Percentiles rank a stretch among this genome's conserved stretches.
Conservation (phyloP, 2,797 vertebrate genomes). For the Falco peregrinus region DNA sequence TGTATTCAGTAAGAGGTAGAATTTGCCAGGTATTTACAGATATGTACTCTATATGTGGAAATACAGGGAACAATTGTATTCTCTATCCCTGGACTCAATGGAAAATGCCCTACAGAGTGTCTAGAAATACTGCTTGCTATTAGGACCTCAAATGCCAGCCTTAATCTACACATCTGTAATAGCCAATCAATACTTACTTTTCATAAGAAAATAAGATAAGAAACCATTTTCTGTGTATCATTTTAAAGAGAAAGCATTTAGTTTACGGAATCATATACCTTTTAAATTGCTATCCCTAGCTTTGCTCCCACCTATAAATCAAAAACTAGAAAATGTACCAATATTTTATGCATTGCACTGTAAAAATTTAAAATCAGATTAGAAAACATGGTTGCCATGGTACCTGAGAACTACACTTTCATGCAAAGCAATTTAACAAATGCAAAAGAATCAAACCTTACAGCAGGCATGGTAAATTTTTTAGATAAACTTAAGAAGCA, state of each 20-base stretch:
- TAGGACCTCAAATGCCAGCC: neutral
- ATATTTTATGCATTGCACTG: conserved; percentile 34
- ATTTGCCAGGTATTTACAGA: neutral
- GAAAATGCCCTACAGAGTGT: neutral
- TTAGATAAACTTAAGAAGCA: conserved; percentile 49
- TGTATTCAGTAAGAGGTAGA: neutral
- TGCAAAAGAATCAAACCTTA: conserved; percentile 56
- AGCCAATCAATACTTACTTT: neutral
- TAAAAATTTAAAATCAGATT: conserved; percentile 68
- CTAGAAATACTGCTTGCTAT: neutral
- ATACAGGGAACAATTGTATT: neutral
- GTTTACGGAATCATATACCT: neutral
- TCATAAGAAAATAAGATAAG: neutral
- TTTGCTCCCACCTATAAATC: conserved; percentile 28
- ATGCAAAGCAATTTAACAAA: conserved; percentile 72
- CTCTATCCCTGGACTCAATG: neutral
- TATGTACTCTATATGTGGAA: neutral
- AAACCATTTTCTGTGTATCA: neutral
- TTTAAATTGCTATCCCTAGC: conserved; percentile 38
- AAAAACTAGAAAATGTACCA: conserved; percentile 37
- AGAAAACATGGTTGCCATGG: conserved; percentile 71
- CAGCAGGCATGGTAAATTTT: conserved; percentile 17
- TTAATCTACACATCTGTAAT: conserved; percentile 3
- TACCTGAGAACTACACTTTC: conserved; percentile 60
- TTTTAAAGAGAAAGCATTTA: neutral